Conservation (phyloP, 2,113 vertebrate genomes). For the Indicator indicator region DNA sequence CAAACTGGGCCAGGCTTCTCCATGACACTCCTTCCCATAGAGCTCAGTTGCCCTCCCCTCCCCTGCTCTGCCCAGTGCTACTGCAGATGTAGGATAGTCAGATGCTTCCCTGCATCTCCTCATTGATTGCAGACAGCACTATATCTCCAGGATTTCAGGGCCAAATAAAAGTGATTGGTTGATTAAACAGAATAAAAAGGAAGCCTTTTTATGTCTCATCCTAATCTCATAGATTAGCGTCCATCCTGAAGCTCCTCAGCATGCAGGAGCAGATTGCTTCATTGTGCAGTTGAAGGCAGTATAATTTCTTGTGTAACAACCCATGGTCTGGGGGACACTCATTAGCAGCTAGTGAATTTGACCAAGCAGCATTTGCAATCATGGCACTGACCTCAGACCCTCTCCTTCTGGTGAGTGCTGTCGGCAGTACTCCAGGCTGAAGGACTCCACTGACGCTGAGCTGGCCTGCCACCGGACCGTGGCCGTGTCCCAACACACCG, state of each 20-base stretch:
- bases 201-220: background rate
- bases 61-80: rapidly evolving
- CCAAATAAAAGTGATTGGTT: background rate
- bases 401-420: constrained; percentile 92
- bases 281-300: background rate
- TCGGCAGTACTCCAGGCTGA: constrained; percentile 92
- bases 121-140: background rate
- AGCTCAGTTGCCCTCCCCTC: background rate
- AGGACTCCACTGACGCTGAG: constrained; percentile 74
- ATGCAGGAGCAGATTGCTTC: background rate
- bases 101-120: background rate
- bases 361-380: rapidly evolving
- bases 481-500: constrained; percentile 88
- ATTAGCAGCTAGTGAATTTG: background rate
- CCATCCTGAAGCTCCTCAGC: background rate
- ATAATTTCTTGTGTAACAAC: background rate
- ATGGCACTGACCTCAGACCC: constrained; percentile 87
- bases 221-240: background rate
- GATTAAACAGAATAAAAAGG: constrained; percentile 20
- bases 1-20: background rate
- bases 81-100: rapidly evolving
- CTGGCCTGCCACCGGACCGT: constrained; percentile 83
- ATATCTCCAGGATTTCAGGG: background rate
- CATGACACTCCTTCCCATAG: rapidly evolving
- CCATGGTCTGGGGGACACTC: rapidly evolving